Evolutionary conservation across 1,140 invertebrate species (phyloP).

Genomic region (Brachionus manjavacas): DNA sequence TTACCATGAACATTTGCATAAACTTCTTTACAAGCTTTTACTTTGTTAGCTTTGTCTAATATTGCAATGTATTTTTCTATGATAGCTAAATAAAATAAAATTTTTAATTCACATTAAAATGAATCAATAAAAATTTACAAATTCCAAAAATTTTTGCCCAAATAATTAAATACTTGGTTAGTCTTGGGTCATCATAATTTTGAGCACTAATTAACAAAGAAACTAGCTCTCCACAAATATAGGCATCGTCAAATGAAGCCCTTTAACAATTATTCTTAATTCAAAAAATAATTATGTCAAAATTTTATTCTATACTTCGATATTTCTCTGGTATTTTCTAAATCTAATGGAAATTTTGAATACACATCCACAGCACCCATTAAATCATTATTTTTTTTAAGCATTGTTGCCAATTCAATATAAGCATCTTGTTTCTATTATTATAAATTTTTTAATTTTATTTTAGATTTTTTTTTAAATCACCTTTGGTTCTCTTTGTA

Average conservation of each 20-base stretch:
- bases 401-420: conserved; percentile 35
- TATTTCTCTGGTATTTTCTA: background rate
- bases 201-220: conserved; percentile 11
- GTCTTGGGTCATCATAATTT: conserved; percentile 30
- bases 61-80: conserved; percentile 37
- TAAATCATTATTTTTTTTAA: conserved; percentile 24
- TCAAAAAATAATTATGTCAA: background rate
- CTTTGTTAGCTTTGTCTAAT: conserved; percentile 34
- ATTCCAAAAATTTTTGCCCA: conserved; percentile 22
- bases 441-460: background rate
- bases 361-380: conserved; percentile 38
- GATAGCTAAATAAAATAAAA: conserved; percentile 10
- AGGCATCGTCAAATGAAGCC: conserved; percentile 13
- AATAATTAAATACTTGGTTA: conserved; percentile 15
- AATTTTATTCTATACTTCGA: background rate
- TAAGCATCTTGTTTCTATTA: conserved; percentile 37
- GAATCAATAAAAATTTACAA: background rate
- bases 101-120: background rate
- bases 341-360: conserved; percentile 13
- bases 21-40: conserved; percentile 23
- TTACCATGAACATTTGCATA: conserved; percentile 22
- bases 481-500: conserved; percentile 27
- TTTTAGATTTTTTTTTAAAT: background rate
- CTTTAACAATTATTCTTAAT: background rate
- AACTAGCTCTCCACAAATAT: conserved; percentile 20